Evolutionary conservation across 2,888 invertebrate species (phyloP).

Genomic region (Epirrhoe alternata): DNA sequence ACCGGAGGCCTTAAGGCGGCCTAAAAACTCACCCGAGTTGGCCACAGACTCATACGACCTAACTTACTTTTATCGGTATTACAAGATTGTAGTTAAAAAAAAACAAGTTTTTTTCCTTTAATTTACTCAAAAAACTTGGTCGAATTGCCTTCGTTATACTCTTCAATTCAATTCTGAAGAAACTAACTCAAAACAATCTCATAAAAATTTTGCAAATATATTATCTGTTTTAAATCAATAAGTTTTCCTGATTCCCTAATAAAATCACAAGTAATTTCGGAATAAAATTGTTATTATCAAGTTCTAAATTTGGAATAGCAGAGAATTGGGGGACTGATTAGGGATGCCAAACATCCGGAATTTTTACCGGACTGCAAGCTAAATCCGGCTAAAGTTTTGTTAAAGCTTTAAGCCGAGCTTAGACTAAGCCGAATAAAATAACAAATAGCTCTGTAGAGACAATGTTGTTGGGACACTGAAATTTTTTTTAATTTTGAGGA

Average conservation of each 20-base stretch:
- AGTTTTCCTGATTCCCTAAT: constrained; percentile 25
- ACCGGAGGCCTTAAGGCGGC: too few relatives aligned
- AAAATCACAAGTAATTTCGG: constrained; percentile 26
- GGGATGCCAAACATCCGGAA: not conserved
- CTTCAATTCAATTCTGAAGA: too few relatives aligned
- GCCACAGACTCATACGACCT: too few relatives aligned
- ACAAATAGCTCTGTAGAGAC: not conserved
- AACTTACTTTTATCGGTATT: too few relatives aligned
- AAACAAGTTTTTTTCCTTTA: too few relatives aligned
- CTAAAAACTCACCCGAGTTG: too few relatives aligned
- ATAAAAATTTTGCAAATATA: not conserved
- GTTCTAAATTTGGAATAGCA: constrained; percentile 28
- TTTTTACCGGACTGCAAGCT: not conserved
- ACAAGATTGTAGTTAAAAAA: too few relatives aligned
- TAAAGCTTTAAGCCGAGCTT: not conserved
- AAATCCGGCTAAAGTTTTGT: not conserved
- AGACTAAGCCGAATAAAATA: not conserved
- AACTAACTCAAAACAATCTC: too few relatives aligned
- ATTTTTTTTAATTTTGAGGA: not conserved
- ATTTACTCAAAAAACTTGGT: too few relatives aligned
- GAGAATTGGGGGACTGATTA: constrained; percentile 17
- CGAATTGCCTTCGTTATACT: too few relatives aligned
- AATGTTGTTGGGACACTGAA: not conserved
- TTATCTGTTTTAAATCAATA: constrained; percentile 3
- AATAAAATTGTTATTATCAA: constrained; percentile 42